Conservation (phyloP, 1,140 invertebrate genomes). For the Dryas iulia region DNA sequence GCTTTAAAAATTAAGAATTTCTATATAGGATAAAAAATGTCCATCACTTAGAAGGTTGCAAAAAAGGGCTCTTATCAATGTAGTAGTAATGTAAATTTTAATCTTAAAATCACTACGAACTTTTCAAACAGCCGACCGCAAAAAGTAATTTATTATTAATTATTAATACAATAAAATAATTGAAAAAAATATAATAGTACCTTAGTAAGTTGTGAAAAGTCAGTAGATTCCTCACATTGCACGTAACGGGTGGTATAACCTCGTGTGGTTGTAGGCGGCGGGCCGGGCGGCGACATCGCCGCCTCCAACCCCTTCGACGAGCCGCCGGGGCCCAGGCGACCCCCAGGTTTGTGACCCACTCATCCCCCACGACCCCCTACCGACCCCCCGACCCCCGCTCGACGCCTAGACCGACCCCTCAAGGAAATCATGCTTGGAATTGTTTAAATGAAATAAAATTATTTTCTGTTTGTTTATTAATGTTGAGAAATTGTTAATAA, state of each 20-base stretch:
- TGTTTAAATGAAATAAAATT: no score
- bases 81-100: neutral
- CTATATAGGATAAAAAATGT: neutral
- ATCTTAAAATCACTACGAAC: neutral
- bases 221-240: conserved; percentile 29
- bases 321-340: conserved; percentile 81
- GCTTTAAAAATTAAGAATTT: neutral
- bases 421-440: no score
- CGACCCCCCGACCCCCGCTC: conserved; percentile 1
- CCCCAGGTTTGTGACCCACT: conserved; percentile 65
- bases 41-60: no score
- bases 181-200: neutral
- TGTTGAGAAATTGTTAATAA: no score
- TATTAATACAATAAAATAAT: neutral
- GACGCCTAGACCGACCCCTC: no score
- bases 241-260: conserved; percentile 53
- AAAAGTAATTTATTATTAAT: no score
- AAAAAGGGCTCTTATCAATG: no score
- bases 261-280: conserved; percentile 74
- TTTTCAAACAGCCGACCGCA: neutral
- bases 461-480: no score
- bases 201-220: neutral
- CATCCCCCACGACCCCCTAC: conserved; percentile 21
- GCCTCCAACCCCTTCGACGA: conserved; percentile 92
- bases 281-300: conserved; percentile 84